Conservation (phyloP, 1,140 invertebrate genomes). For the Schlechtendalia chinensis region DNA sequence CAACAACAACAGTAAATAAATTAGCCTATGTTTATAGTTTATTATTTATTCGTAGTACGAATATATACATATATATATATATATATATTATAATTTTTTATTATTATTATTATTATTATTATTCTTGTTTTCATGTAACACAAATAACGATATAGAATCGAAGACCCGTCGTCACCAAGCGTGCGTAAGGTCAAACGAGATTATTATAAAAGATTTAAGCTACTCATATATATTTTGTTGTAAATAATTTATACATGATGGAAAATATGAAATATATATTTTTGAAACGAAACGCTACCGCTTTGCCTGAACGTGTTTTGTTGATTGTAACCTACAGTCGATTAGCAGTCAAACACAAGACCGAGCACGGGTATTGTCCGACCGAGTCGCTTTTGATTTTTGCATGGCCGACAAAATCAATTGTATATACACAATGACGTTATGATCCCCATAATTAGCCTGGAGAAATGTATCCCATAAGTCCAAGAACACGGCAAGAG, state of each 20-base stretch:
- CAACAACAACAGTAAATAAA: no score
- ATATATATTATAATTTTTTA: slow-evolving; percentile 20
- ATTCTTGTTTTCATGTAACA: slow-evolving; percentile 5
- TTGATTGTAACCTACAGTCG: no score
- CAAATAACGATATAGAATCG: slow-evolving; percentile 7
- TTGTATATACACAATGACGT: no score
- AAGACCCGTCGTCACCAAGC: neutral
- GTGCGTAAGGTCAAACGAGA: neutral
- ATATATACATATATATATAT: neutral
- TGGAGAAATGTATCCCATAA: no score
- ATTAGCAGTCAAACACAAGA: no score
- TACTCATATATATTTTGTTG: slow-evolving; percentile 9
- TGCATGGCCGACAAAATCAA: no score
- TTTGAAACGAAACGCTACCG: slow-evolving; percentile 1
- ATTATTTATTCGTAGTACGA: neutral
- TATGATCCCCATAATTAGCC: no score
- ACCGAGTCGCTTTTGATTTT: no score
- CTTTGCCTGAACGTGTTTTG: no score
- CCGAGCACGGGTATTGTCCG: no score
- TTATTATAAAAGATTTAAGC: neutral
- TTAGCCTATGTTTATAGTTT: no score
- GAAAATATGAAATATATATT: neutral
- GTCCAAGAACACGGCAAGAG: no score
- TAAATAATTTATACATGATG: slow-evolving; percentile 28
- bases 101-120: neutral